Base-by-base conservation (phyloP, 2,888 invertebrate species). In the Tetropium fuscum region DNA sequence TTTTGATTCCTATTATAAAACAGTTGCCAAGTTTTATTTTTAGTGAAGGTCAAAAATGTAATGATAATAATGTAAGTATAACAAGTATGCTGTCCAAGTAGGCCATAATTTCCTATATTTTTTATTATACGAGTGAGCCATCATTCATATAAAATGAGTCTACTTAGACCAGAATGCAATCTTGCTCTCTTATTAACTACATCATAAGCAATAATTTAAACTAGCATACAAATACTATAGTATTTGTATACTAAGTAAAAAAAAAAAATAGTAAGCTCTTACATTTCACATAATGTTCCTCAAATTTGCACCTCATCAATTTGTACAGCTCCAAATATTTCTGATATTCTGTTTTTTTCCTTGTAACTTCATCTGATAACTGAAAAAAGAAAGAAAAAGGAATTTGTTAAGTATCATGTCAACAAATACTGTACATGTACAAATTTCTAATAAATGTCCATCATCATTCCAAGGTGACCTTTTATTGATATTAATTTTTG, bases 241-340 rank as follows among this genome's bases (percentile, higher is more conserved):
- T 30, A 22, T 7, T 22, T 22, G 7, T 22, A 22, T 7, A 22
- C 22, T 7, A 40, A 40, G 16, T 10, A 10, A 19, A 5, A 1
- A 4, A 15, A 16, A 44, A 48, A 36, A 13, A 20, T 15, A n/a
- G n/a, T n/a, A n/a, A n/a, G n/a, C n/a, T 85, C 88, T 88, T 86
- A 94, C 95, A 93, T 87, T 95, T 95, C 61, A 94, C 88, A 81
- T 94, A 94, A 82, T 93, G 92, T 80, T 97, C 97, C 82, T 97
- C 96, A 81, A 95, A 97, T 81, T 95, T 92, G 55, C 93, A 89
- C 78, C 95, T 87, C 85, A 95, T 90, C 73, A 91, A 85, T 80
- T 94, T 93, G 83, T 96, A 95, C 51, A 91, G 87, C 80, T 95
- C 95, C 67, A 97, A 85, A 80, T 92, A 92, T 83, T 95, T 96